Conservation (phyloP, 2,113 vertebrate genomes). For the Calidris pygmaea region DNA sequence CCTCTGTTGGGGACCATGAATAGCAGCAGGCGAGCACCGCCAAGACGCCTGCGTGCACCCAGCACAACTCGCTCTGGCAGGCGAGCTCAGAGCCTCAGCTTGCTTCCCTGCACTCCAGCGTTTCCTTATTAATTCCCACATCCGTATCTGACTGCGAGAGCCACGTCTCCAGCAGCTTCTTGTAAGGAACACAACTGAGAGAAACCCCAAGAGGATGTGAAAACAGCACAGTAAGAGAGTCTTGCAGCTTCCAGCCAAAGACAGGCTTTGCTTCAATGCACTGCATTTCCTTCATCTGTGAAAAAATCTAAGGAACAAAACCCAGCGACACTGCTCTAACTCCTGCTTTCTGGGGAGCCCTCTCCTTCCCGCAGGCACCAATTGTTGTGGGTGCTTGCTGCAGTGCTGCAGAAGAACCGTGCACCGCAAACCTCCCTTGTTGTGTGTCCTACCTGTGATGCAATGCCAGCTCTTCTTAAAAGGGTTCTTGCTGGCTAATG, state of each 20-base stretch:
- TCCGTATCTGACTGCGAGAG: neutral
- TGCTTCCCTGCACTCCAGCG: neutral
- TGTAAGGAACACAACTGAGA: neutral
- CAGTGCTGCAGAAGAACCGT: neutral
- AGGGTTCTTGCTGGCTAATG: neutral
- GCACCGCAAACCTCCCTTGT: neutral
- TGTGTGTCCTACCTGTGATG: neutral
- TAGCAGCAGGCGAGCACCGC: neutral
- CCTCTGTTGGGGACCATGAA: neutral
- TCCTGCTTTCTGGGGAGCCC: neutral
- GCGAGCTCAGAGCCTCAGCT: neutral
- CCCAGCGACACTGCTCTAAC: neutral
- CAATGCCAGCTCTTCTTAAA: neutral
- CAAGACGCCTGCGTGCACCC: neutral
- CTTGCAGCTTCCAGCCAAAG: neutral
- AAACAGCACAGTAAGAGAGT: conserved; percentile 1
- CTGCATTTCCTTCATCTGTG: neutral
- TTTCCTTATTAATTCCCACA: conserved; percentile 28
- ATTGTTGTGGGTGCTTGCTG: neutral
- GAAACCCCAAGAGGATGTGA: conserved; percentile 14
- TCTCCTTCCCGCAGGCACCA: neutral
- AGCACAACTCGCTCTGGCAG: neutral
- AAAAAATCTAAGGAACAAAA: neutral
- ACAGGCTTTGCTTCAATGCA: neutral
- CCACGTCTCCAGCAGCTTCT: neutral